A percentile compares a stretch with the other conserved stretches of the same genome.
Evolutionary conservation across 2,113 vertebrate genomes (phyloP).

Genomic region (Indicator indicator): DNA sequence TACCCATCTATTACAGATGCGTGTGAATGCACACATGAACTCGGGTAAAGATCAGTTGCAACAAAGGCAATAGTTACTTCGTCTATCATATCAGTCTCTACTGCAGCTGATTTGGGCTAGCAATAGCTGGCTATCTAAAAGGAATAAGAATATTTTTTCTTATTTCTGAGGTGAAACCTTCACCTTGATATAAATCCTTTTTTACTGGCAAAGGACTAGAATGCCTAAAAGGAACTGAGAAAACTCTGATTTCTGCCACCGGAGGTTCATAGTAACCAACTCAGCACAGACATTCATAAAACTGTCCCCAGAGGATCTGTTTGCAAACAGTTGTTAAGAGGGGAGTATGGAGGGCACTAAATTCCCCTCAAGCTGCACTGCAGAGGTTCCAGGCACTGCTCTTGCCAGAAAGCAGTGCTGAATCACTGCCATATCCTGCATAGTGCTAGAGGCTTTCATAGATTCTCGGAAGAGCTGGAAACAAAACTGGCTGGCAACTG

Average conservation of each 20-base stretch:
- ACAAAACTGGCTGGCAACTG: background rate
- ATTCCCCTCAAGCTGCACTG: background rate
- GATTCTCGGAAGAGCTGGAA: background rate
- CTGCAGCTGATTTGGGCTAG: background rate
- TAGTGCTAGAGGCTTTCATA: background rate
- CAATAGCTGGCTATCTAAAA: background rate
- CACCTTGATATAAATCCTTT: background rate
- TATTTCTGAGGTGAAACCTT: background rate
- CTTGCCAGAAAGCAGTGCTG: background rate
- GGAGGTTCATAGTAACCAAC: background rate
- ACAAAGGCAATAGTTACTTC: background rate
- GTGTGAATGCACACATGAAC: background rate
- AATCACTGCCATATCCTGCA: background rate
- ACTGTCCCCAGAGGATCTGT: background rate
- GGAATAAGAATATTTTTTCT: background rate
- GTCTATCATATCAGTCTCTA: background rate
- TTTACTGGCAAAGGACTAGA: background rate
- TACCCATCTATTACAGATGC: rapidly evolving
- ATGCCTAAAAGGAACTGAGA: background rate
- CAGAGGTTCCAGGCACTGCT: rapidly evolving
- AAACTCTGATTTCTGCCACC: background rate
- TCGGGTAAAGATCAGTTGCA: background rate
- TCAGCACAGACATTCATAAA: background rate
- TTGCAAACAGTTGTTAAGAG: background rate
- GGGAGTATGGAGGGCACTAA: background rate